These are phyloP conservation scores for Neolamprologus devosi DNA, from an alignment of 2,113 vertebrate genomes.

Conservation along the genomic window DNA sequence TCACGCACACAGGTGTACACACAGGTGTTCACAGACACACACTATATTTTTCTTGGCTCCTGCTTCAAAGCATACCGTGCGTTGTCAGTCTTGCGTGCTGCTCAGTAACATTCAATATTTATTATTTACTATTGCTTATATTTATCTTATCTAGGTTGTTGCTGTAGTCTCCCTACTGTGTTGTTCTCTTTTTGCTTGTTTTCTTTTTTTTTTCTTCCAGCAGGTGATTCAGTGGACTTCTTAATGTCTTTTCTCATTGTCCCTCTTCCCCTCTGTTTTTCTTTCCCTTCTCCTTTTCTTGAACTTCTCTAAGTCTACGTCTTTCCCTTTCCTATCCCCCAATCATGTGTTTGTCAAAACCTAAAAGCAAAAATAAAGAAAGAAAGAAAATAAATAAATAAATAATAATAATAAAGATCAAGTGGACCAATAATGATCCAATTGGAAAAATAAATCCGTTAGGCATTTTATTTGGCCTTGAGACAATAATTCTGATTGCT, in stretches of 20 bases:
- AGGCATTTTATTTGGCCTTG: neutral
- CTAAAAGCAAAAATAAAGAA: neutral
- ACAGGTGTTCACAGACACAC: neutral
- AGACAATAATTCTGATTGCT: neutral
- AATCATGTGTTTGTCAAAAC: neutral
- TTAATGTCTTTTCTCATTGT: neutral
- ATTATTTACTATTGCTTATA: neutral
- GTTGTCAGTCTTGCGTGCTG: neutral
- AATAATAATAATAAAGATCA: neutral
- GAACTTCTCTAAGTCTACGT: neutral
- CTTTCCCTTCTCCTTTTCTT: neutral
- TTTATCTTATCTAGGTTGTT: neutral
- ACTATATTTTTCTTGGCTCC: neutral
- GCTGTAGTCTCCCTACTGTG: neutral
- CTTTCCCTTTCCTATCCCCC: neutral
- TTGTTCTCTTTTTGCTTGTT: neutral
- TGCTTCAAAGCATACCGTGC: neutral
- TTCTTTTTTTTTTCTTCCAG: neutral
- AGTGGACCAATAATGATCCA: neutral
- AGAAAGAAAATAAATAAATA: neutral
- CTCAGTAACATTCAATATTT: neutral
- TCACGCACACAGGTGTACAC: neutral
- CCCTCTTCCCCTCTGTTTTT: neutral
- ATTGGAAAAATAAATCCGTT: neutral
- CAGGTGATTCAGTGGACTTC: neutral